Evolutionary conservation across 2,113 vertebrate genomes (phyloP), one percentile per base, ranked within the genome.

Genomic region (Ptilonorhynchus violaceus): DNA sequence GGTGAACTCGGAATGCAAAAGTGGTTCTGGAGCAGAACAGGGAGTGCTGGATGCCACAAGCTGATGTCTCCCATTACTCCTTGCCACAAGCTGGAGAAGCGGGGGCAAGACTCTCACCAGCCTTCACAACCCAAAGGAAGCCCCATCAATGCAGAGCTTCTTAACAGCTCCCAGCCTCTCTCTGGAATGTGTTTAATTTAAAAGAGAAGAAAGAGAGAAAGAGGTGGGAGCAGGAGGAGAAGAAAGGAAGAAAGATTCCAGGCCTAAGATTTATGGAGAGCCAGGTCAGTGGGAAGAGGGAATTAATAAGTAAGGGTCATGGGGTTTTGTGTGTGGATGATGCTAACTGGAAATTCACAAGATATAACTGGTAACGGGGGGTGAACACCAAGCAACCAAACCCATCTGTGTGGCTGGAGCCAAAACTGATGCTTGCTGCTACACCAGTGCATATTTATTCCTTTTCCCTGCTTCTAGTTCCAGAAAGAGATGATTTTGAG

Each of bases 161-260:
- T 87, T 69, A 81, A 94, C 92, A 88, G 85, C 85, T 95, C 89
- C 89, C 49, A 66, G 78, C 89, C 93, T 79, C 89, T 93, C 92
- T 73, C 81, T 92, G 94, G 94, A 96, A 95, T 94, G 95, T 79
- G 92, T 97, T 96, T 96, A 96, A 96, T 97, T 97, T 97, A 96
- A 88, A 95, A 92, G 85, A 96, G 70, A 81, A 91, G 78, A 82
- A 92, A 81, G 73, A 89, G 22, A 49, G 64, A 81, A 92, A 82
- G 81, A 94, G 74, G 73, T 91, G 84, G 86, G 80, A 94, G 91
- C 69, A 72, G 53, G 46, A 60, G 77, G 73, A 89, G 80, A 92
- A 92, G 95, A 95, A 93, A 97, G 52, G 69, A 89, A 94, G 89
- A 97, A 88, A 88, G 81, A 95, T 82, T 96, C 94, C 94, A 96